Base-by-base conservation (phyloP, 2,888 invertebrate genomes). In the Caenorhabditis macrosperma region DNA sequence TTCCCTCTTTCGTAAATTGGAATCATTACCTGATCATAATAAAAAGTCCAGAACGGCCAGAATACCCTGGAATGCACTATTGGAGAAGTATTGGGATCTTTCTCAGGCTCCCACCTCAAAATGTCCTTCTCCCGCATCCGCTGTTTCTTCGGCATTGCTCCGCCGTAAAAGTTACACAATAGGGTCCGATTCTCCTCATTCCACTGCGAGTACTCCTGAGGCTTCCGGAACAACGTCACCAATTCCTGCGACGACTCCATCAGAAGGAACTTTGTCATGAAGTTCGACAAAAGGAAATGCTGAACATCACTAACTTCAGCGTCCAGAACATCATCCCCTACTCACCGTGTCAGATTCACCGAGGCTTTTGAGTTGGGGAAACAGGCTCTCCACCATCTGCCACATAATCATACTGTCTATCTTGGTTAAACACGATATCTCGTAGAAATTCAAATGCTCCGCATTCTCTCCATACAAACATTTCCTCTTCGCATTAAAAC, bases 401-500 rank as follows among this genome's bases (percentile, higher is more conserved):
- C 61, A 71, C 2, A 71, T 15, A 3, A 71, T 22, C n/a, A n/a
- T 41, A 1, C 54, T n/a, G 17, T 71, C 71, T 7, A 7, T 0
- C 44, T 44, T 61, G 0, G 61, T 41, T 7, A 22, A 12, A 46
- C 44, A 54, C 0, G 71, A 71, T 1, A 71, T 5, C 35, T 71
- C 54, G 17, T 20, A 54, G 12, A 61, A 71, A 12, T 44, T 71
- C 12, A 71, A 17, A 7, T 41, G 30, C 24, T 61, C 54, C 24
- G 41, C 20, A 22, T 33, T 17, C 6, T 54, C 61, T 17, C 71
- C 71, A 35, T 71, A 71, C 12, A 71, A 46, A 6, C 12, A n/a
- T 35, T 48, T 61, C 12, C 71, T 48, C 33, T 54, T 54, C 22
- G 12, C 22, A 12, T 22, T 22, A 6, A 33, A 2, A 2, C 9